Conservation (phyloP, 2,113 vertebrate genomes). For the Mobula hypostoma region DNA sequence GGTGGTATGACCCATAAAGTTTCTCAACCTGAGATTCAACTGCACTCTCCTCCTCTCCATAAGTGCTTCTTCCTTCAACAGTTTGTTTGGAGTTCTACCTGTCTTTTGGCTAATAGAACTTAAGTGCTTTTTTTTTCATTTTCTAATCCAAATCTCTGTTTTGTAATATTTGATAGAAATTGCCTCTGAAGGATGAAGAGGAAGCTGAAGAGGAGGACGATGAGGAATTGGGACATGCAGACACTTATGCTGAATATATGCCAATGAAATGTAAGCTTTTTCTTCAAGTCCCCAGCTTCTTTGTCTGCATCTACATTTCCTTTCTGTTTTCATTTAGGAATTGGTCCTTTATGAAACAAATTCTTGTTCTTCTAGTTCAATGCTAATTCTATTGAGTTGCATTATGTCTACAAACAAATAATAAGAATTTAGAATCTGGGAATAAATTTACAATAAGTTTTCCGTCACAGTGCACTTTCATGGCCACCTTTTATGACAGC, state of each 20-base stretch:
- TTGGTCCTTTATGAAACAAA: not conserved
- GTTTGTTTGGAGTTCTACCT: too few relatives aligned
- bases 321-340: not conserved
- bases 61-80: too few relatives aligned
- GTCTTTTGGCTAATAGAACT: not conserved
- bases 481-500: not conserved
- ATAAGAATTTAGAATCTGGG: too few relatives aligned
- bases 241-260: slow-evolving; percentile 97
- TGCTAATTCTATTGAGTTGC: too few relatives aligned
- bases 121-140: not conserved
- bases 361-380: too few relatives aligned
- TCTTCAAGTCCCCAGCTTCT: not conserved
- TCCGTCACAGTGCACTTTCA: not conserved
- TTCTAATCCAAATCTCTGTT: slow-evolving; percentile 21
- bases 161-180: slow-evolving; percentile 60
- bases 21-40: too few relatives aligned
- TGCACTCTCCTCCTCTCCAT: too few relatives aligned
- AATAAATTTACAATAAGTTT: too few relatives aligned
- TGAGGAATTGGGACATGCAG: slow-evolving; percentile 92
- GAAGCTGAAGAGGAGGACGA: slow-evolving; percentile 96
- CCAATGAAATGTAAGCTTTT: slow-evolving; percentile 82
- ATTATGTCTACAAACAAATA: too few relatives aligned
- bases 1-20: too few relatives aligned
- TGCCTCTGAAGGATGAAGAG: slow-evolving; percentile 84
- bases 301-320: not conserved